These are phyloP conservation scores for Drosophila asahinai DNA, from an alignment of 1,140 invertebrate genomes.

Conservation along the genomic window DNA sequence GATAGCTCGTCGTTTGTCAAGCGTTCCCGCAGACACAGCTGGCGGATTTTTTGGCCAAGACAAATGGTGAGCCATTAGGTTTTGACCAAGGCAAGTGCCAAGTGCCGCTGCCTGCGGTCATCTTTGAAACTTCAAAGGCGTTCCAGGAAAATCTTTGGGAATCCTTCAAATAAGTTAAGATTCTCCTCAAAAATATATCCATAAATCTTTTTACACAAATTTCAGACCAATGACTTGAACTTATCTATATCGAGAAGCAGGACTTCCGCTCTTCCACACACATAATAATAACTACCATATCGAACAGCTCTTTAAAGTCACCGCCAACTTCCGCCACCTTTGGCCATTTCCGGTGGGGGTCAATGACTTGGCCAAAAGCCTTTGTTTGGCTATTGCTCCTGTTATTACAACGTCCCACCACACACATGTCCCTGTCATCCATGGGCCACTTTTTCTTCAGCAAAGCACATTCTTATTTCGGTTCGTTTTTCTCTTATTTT, in stretches of 20 bases:
- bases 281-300: constrained; percentile 11
- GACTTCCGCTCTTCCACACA: constrained; percentile 12
- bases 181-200: too few relatives aligned
- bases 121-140: background rate
- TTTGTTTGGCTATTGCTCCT: constrained; percentile 63
- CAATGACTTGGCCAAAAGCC: constrained; percentile 66
- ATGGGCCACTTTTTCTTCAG: constrained; percentile 59
- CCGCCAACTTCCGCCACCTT: constrained; percentile 14
- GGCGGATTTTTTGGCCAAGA: constrained; percentile 55
- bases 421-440: constrained; percentile 12
- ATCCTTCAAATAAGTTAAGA: too few relatives aligned
- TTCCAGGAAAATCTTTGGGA: too few relatives aligned
- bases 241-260: constrained; percentile 12
- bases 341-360: constrained; percentile 25
- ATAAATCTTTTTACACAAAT: background rate
- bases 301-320: constrained; percentile 29
- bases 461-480: constrained; percentile 33
- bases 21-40: constrained; percentile 38
- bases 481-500: background rate
- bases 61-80: constrained; percentile 62
- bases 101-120: background rate
- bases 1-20: constrained; percentile 42
- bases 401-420: constrained; percentile 55
- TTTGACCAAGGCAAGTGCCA: constrained; percentile 24
- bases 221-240: background rate